Conservation (phyloP, 2,888 invertebrate species). For the Mamestra brassicae region DNA sequence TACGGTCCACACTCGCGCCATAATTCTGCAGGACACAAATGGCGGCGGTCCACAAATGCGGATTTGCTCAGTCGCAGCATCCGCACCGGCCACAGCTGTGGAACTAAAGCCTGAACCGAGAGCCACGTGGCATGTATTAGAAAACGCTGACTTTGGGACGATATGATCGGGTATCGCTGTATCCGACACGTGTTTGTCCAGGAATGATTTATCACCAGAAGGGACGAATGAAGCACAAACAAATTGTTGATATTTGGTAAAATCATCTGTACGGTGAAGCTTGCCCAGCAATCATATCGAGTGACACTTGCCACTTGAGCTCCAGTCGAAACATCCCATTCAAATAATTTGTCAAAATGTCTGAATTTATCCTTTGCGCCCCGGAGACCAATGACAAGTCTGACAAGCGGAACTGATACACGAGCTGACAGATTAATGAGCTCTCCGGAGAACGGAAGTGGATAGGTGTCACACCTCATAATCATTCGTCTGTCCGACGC, state of each 20-base stretch:
- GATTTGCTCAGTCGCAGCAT: conserved; percentile 61
- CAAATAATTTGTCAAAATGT: conserved; percentile 41
- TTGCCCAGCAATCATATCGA: neutral
- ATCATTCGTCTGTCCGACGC: conserved; percentile 28
- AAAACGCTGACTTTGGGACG: conserved; percentile 35
- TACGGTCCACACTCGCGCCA: conserved; percentile 47
- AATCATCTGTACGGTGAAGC: conserved; percentile 1
- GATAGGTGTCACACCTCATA: conserved; percentile 51
- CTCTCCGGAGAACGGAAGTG: conserved; percentile 25
- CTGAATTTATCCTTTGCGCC: conserved; percentile 37
- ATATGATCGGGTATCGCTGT: conserved; percentile 14
- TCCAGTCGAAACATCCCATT: conserved; percentile 30
- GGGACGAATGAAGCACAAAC: neutral
- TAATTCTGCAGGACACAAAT: conserved; percentile 55
- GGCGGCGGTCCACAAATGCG: conserved; percentile 55
- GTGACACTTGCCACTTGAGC: neutral
- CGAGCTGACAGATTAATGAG: conserved; percentile 55
- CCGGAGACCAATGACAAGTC: conserved; percentile 46
- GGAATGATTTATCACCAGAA: conserved; percentile 16
- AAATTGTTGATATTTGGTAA: neutral
- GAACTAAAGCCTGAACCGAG: conserved; percentile 34
- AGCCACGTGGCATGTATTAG: conserved; percentile 46
- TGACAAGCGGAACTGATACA: conserved; percentile 60
- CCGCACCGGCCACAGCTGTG: conserved; percentile 70
- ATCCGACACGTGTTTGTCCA: conserved; percentile 5